A percentile compares a stretch with the other conserved stretches of the same genome.
These are phyloP conservation scores for Halocynthia roretzi DNA, from an alignment of 23 tunicate genomes.

Conservation along the genomic window DNA sequence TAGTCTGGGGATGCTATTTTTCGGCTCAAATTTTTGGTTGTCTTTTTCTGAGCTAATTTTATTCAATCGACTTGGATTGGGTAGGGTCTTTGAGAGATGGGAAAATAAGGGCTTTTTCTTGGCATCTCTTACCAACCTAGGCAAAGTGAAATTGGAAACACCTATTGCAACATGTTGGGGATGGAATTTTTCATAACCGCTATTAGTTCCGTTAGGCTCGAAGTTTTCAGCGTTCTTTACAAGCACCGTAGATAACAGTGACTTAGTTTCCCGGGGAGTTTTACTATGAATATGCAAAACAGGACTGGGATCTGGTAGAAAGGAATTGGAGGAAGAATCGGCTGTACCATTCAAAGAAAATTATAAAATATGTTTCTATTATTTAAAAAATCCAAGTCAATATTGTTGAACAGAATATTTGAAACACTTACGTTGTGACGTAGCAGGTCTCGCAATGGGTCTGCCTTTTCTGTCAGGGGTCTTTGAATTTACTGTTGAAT, in stretches of 20 bases:
- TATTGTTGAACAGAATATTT: not conserved
- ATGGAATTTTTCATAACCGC: not conserved
- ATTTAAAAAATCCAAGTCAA: too few species aligned
- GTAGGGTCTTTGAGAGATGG: not conserved
- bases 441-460: slow-evolving; percentile 48
- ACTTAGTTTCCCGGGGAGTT: slow-evolving; percentile 6
- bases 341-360: not conserved
- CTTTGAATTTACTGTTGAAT: not conserved
- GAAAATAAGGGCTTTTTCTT: not conserved
- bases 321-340: not conserved
- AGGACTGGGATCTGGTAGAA: not conserved
- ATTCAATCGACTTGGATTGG: not conserved
- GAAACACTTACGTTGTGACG: slow-evolving; percentile 74
- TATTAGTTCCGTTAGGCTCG: not conserved
- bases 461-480: slow-evolving; percentile 45
- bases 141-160: too few species aligned
- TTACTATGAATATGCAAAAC: not conserved
- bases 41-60: slow-evolving; percentile 2
- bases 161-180: too few species aligned
- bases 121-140: not conserved
- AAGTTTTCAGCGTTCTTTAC: slow-evolving; percentile 16
- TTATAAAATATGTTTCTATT: not conserved
- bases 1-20: not conserved
- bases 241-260: slow-evolving; percentile 21
- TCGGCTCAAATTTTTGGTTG: not conserved